Evolutionary conservation across 2,888 invertebrate genomes (phyloP).

Genomic region (Blera fallax): DNA sequence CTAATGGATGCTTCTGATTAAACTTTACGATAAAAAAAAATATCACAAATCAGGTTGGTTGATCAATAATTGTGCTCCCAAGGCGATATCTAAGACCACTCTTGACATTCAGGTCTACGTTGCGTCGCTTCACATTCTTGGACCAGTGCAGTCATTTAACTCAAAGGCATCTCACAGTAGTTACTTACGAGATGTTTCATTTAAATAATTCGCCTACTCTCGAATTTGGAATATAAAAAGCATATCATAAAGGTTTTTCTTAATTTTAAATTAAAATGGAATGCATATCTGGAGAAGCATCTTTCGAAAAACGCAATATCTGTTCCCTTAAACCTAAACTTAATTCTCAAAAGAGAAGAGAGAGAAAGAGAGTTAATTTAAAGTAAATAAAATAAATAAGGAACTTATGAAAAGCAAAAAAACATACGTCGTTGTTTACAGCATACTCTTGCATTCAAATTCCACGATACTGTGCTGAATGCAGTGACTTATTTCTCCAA

Average conservation of each 20-base stretch:
- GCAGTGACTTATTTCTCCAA: slow-evolving; percentile 90
- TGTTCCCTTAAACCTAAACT: slow-evolving; percentile 17
- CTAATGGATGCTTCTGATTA: no score
- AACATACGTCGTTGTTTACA: slow-evolving; percentile 72
- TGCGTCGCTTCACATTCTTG: no score
- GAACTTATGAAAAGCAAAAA: slow-evolving; percentile 44
- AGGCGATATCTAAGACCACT: no score
- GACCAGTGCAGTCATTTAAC: no score
- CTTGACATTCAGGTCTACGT: no score
- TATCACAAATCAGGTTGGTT: no score
- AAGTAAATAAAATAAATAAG: slow-evolving; percentile 47
- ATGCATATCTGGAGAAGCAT: not conserved
- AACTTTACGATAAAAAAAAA: no score
- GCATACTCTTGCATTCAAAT: slow-evolving; percentile 80
- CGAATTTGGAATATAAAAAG: no score
- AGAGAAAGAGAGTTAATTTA: slow-evolving; percentile 13
- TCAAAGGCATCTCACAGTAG: no score
- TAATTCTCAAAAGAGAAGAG: slow-evolving; percentile 14
- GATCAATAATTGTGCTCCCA: no score
- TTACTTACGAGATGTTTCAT: no score
- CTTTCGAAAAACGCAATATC: slow-evolving; percentile 2
- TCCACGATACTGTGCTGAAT: slow-evolving; percentile 86
- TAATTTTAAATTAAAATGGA: not conserved
- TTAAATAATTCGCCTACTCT: no score
- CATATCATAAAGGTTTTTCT: not conserved